phyloP scores from a whole-genome alignment of 1,140 invertebrate genomes.

The Zaprionus tsacasi region DNA sequence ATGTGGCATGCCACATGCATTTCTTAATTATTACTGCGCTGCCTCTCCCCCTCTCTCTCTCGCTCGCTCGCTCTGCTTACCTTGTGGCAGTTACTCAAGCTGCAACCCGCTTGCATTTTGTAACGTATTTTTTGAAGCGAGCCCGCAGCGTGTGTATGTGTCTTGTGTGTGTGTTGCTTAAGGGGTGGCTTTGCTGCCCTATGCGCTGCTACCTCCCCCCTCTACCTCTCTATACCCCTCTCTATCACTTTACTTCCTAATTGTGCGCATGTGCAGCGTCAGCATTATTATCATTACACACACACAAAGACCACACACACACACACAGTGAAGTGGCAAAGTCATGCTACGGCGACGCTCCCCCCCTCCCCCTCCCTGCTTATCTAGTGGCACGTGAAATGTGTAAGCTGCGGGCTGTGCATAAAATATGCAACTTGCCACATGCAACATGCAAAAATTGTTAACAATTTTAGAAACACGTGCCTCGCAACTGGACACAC shows the following conservation, averaged over 20 bases:
- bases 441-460: slow-evolving; percentile 49
- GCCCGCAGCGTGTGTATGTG: slow-evolving; percentile 62
- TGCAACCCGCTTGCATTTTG: slow-evolving; percentile 65
- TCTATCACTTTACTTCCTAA: slow-evolving; percentile 66
- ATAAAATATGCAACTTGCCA: slow-evolving; percentile 40
- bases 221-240: neutral
- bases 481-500: slow-evolving; percentile 22
- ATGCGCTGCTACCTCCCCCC: neutral
- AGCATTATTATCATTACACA: slow-evolving; percentile 76
- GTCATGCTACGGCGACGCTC: slow-evolving; percentile 54
- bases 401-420: slow-evolving; percentile 64
- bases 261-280: slow-evolving; percentile 81
- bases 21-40: slow-evolving; percentile 71
- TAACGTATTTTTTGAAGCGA: slow-evolving; percentile 74
- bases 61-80: slow-evolving; percentile 35
- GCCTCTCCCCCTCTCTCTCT: neutral
- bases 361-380: neutral
- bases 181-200: slow-evolving; percentile 56
- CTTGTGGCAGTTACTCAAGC: slow-evolving; percentile 61
- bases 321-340: slow-evolving; percentile 55
- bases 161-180: slow-evolving; percentile 49
- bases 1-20: slow-evolving; percentile 64
- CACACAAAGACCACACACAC: slow-evolving; percentile 25
- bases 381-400: slow-evolving; percentile 73
- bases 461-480: slow-evolving; percentile 51